phyloP scores from a whole-genome alignment of 1,140 invertebrate genomes.

The Heliconius melpomene region DNA sequence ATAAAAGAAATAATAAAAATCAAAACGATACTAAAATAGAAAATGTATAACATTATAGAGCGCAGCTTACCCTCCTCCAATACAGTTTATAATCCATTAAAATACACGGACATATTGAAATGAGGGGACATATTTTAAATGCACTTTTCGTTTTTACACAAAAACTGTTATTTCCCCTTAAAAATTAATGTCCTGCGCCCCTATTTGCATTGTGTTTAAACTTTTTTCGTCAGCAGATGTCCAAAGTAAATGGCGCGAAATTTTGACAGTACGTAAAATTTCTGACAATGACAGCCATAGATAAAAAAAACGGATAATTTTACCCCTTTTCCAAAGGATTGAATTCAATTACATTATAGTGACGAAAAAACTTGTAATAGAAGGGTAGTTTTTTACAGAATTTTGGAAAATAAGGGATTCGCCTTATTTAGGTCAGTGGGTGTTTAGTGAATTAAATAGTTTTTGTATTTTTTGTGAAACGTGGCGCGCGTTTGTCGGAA shows the following conservation, averaged over 20 bases:
- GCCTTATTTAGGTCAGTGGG: conserved; percentile 76
- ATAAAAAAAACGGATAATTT: conserved; percentile 62
- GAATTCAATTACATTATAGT: conserved; percentile 69
- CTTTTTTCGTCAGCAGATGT: conserved; percentile 73
- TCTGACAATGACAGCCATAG: conserved; percentile 67
- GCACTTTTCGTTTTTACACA: conserved; percentile 71
- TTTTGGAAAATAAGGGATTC: conserved; percentile 65
- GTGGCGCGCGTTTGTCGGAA: conserved; percentile 69
- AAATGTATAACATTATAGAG: conserved; percentile 24
- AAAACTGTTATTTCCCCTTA: conserved; percentile 74
- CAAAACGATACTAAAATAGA: conserved; percentile 45
- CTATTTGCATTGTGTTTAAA: conserved; percentile 79
- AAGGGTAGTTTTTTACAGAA: conserved; percentile 69
- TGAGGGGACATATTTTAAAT: conserved; percentile 75
- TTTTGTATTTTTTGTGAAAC: conserved; percentile 56
- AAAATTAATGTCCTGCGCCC: conserved; percentile 78
- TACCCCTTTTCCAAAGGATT: conserved; percentile 79
- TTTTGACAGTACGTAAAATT: conserved; percentile 79
- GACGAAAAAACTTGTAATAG: conserved; percentile 64
- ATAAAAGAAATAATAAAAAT: conserved; percentile 56
- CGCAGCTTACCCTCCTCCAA: conserved; percentile 31
- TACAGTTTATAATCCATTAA: conserved; percentile 37
- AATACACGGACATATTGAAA: conserved; percentile 65
- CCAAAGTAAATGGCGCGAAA: conserved; percentile 77
- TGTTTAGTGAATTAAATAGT: conserved; percentile 68